Conservation (phyloP, 2,797 vertebrate species). For the Neosilurus hyrtlii region DNA sequence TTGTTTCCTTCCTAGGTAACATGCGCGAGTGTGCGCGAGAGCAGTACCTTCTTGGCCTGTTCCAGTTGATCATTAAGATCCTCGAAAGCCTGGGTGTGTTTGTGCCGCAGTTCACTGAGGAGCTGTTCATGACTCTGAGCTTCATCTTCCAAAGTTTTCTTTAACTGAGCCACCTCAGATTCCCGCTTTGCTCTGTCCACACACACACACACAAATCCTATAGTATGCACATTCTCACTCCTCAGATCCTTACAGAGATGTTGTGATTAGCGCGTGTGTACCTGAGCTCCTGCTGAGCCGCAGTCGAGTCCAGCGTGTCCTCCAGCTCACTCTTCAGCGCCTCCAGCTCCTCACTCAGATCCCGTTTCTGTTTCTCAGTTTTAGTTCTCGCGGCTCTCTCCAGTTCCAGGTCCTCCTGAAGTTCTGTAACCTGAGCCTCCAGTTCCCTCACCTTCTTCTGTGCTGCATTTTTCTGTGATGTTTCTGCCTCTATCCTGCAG, state of each 20-base stretch:
- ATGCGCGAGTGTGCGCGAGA: background rate
- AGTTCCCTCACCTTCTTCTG: slow-evolving; percentile 92
- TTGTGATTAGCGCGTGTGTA: slow-evolving; percentile 28
- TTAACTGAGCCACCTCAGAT: slow-evolving; percentile 87
- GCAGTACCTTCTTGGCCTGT: slow-evolving; percentile 85
- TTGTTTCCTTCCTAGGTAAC: background rate
- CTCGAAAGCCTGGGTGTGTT: slow-evolving; percentile 90
- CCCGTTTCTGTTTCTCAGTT: slow-evolving; percentile 88
- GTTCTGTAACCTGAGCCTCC: slow-evolving; percentile 89
- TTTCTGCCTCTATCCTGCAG: slow-evolving; percentile 88
- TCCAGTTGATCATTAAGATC: slow-evolving; percentile 94
- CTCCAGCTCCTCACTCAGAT: slow-evolving; percentile 93
- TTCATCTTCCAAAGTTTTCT: slow-evolving; percentile 89
- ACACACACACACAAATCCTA: background rate
- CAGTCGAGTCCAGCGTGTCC: slow-evolving; percentile 91
- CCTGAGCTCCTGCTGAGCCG: slow-evolving; percentile 92
- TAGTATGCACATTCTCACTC: no score
- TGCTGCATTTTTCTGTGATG: slow-evolving; percentile 85
- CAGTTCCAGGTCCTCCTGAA: slow-evolving; percentile 93
- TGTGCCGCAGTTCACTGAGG: slow-evolving; percentile 89
- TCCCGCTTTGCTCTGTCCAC: slow-evolving; percentile 84
- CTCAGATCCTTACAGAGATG: background rate
- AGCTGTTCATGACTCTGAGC: slow-evolving; percentile 85
- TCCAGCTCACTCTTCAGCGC: slow-evolving; percentile 94
- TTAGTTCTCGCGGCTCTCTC: slow-evolving; percentile 84